Evolutionary conservation across 2,888 invertebrate genomes (phyloP).

Genomic region (Diadegma fenestrale): DNA sequence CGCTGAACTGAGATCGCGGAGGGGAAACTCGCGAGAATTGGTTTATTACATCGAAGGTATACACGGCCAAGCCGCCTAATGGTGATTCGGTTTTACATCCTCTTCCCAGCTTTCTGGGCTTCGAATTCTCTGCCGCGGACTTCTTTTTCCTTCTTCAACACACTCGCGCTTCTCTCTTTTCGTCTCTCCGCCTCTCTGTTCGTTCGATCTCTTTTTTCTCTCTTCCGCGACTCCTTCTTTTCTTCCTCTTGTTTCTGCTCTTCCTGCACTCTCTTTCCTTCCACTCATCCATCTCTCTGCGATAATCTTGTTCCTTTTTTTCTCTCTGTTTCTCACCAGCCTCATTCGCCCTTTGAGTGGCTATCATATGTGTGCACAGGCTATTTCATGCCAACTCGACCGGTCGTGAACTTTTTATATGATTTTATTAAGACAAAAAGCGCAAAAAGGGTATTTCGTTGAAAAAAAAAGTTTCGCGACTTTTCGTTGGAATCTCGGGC

Average conservation of each 20-base stretch:
- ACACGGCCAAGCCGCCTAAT: slow-evolving; percentile 72
- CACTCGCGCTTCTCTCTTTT: slow-evolving; percentile 1
- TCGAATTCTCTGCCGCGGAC: slow-evolving; percentile 41
- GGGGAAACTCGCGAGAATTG: slow-evolving; percentile 74
- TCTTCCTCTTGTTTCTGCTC: slow-evolving; percentile 42
- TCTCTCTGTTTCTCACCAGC: slow-evolving; percentile 35
- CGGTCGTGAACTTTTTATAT: neutral
- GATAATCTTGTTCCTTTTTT: slow-evolving; percentile 50
- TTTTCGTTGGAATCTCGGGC: neutral
- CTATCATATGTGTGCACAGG: slow-evolving; percentile 35
- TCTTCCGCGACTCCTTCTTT: slow-evolving; percentile 55
- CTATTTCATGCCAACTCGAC: neutral
- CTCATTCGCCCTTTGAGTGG: slow-evolving; percentile 44
- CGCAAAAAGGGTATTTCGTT: no score
- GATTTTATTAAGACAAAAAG: neutral
- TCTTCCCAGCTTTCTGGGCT: slow-evolving; percentile 40
- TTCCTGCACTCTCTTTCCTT: slow-evolving; percentile 26
- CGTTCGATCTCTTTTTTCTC: slow-evolving; percentile 39
- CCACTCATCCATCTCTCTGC: slow-evolving; percentile 64
- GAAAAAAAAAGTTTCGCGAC: neutral
- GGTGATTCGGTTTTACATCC: slow-evolving; percentile 72
- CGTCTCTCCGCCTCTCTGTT: slow-evolving; percentile 12
- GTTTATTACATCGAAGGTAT: slow-evolving; percentile 80
- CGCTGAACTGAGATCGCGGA: slow-evolving; percentile 24
- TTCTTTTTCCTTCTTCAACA: slow-evolving; percentile 43